phyloP scores from a whole-genome alignment of 2,113 vertebrate genomes.

The Semnornis frantzii region DNA sequence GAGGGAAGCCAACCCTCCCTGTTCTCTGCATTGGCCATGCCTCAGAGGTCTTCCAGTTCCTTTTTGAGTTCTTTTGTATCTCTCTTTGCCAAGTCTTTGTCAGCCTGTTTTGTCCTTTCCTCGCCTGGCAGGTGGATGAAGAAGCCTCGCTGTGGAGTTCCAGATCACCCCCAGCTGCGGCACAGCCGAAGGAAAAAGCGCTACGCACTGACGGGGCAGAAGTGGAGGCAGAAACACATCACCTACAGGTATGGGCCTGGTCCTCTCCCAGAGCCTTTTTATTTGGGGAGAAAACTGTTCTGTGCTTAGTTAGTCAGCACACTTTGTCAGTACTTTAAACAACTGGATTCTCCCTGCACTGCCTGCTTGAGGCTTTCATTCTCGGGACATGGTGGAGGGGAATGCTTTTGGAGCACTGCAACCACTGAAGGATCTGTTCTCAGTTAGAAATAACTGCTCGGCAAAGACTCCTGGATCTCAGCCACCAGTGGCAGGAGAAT shows the following conservation, averaged over 20 bases:
- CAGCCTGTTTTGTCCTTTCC: background rate
- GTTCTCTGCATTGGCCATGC: background rate
- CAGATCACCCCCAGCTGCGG: constrained; percentile 90
- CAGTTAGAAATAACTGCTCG: background rate
- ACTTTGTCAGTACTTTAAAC: background rate
- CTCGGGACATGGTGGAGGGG: background rate
- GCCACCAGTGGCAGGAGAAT: background rate
- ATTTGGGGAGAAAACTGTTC: background rate
- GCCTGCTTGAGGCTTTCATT: background rate
- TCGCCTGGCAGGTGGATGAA: constrained; percentile 90
- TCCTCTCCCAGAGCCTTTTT: background rate
- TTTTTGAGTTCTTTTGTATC: background rate
- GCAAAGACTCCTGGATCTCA: background rate
- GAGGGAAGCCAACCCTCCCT: background rate
- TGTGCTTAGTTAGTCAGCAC: background rate
- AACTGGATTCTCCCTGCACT: background rate
- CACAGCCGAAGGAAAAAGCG: constrained; percentile 91
- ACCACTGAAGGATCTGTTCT: background rate
- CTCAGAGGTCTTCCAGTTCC: background rate
- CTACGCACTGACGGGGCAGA: constrained; percentile 96
- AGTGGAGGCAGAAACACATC: constrained; percentile 96
- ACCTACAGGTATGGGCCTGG: constrained; percentile 89
- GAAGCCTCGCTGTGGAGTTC: constrained; percentile 94
- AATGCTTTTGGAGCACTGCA: background rate
- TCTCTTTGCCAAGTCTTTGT: background rate